Base-by-base conservation (phyloP, 2,797 vertebrate species). In the Menidia menidia region DNA sequence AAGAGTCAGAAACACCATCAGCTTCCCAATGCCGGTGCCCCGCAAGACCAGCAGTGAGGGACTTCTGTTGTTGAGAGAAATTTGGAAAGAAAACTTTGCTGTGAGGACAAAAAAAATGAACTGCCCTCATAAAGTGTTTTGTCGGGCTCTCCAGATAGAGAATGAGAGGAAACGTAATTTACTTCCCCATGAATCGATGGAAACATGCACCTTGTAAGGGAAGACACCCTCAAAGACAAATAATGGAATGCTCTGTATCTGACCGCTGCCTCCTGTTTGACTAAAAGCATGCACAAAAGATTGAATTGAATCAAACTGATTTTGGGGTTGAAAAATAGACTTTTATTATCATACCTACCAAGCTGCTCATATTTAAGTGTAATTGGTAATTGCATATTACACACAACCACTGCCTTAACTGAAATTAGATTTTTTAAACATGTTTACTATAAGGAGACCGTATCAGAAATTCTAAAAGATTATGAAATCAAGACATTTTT, bases 181-280 rank as follows among this genome's bases (percentile, higher is more conserved):
- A 59, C 16, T 47, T 13, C 15, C 16, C 15, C 48, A 12, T 59
- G 10, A 67, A 61, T 14, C 45, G 35, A 11, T 66, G 68, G 64
- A 66, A 69, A 68, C 1, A 4, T 65, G 57, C 35, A 66, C 59
- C 71, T 73, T 45, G 60, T 85, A 62, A 63, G 75, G 71, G 83
- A 64, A 86, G 87, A 71, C 83, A 86, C 59, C 88, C 82, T 80
- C 85, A 73, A 80, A 84, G 78, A 83, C 58, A 74, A 77, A 87
- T 85, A 87, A 87, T 89, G 77, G 75, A 77, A 73, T 45, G 75
- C 64, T 71, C 73, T 82, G 80, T 47, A 47, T 82, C 53, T 78
- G 84, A 70, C 82, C 51, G 68, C 69, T 63, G 57, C 6, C 19
- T 43, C 66, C 71, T 69, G 53, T 54, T 73, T 67, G 64, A 66